Conservation (phyloP, 2,797 vertebrate species). For the Catostomus latipinnis region DNA sequence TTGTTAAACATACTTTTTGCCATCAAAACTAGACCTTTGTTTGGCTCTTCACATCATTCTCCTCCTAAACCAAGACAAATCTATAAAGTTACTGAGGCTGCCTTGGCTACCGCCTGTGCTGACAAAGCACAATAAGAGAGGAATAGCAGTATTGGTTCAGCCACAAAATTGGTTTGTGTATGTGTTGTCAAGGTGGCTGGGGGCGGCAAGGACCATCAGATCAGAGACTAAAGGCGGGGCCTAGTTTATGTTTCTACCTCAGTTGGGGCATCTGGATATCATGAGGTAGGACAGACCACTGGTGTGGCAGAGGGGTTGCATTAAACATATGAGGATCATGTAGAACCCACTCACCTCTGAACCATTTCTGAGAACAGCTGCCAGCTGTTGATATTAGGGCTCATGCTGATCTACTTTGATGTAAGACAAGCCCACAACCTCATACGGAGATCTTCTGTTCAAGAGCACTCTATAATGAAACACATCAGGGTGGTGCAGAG, state of each 20-base stretch:
- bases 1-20: conserved; percentile 22
- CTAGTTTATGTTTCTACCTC: conserved; percentile 60
- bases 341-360: conserved; percentile 76
- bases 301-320: conserved; percentile 62
- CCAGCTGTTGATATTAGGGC: conserved; percentile 69
- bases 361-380: conserved; percentile 73
- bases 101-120: conserved; percentile 57
- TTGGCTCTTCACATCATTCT: conserved; percentile 11
- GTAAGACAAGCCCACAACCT: conserved; percentile 53
- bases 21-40: conserved; percentile 40
- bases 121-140: conserved; percentile 74
- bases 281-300: conserved; percentile 73
- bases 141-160: conserved; percentile 56
- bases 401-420: conserved; percentile 76
- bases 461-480: conserved; percentile 39
- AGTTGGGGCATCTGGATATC: conserved; percentile 71
- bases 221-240: conserved; percentile 49
- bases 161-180: conserved; percentile 62
- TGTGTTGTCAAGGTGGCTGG: conserved; percentile 61
- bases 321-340: conserved; percentile 75
- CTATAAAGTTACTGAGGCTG: conserved; percentile 68
- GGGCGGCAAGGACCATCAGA: conserved; percentile 27
- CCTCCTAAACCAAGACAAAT: conserved; percentile 47
- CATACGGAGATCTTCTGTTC: conserved; percentile 45
- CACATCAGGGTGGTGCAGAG: conserved; percentile 4